Conservation (phyloP, 2,797 vertebrate species). For the Neoniphon sammara region DNA sequence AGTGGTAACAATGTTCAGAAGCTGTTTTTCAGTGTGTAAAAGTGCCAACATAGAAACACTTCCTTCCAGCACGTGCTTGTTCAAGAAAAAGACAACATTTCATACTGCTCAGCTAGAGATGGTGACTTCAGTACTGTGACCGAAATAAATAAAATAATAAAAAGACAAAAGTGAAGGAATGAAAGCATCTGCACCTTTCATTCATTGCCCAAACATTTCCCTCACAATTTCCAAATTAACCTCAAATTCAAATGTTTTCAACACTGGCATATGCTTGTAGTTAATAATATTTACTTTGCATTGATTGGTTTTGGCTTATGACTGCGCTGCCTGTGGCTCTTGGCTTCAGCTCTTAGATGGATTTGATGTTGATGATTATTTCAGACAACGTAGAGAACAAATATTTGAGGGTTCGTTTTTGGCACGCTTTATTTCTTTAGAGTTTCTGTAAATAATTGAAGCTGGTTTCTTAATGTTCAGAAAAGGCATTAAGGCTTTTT, state of each 20-base stretch:
- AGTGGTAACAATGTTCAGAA: too few species aligned
- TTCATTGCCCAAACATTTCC: not conserved
- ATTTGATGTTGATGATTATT: conserved; percentile 6
- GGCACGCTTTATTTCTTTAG: not conserved
- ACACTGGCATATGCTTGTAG: conserved; percentile 4
- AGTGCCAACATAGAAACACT: too few species aligned
- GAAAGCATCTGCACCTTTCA: conserved; percentile 10
- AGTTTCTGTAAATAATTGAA: conserved; percentile 16
- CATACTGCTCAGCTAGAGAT: not conserved
- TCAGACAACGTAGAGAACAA: not conserved
- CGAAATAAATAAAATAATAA: too few species aligned
- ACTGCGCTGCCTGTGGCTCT: conserved; percentile 7
- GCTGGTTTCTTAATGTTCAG: conserved; percentile 6
- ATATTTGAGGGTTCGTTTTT: not conserved
- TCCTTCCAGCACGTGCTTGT: too few species aligned
- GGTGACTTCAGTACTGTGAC: not conserved
- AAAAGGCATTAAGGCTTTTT: not conserved
- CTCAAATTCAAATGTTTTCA: conserved; percentile 1
- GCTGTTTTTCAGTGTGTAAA: too few species aligned
- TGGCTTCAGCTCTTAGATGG: conserved; percentile 3
- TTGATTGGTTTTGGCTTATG: conserved; percentile 18
- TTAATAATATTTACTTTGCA: conserved; percentile 28
- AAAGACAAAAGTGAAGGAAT: not conserved
- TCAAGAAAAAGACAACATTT: not conserved
- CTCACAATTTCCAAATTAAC: conserved; percentile 21